A percentile compares a stretch with the other conserved stretches of the same genome.
phyloP scores from a whole-genome alignment of 2,113 vertebrate genomes.

The Phalacrocorax brasilianus region DNA sequence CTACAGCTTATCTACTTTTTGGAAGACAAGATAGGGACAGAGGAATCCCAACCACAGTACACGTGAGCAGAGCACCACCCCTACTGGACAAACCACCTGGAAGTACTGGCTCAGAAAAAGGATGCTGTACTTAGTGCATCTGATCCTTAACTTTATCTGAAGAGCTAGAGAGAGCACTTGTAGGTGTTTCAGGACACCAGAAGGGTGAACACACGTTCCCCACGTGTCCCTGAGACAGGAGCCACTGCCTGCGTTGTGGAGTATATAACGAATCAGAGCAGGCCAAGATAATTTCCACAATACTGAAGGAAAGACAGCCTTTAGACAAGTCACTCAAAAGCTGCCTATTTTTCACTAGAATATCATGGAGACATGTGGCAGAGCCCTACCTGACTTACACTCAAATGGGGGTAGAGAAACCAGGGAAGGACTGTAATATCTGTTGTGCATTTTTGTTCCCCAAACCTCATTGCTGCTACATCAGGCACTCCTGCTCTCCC shows the following conservation, averaged over 20 bases:
- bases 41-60: neutral
- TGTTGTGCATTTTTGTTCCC: neutral
- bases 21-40: neutral
- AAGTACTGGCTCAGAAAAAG: neutral
- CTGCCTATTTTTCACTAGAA: neutral
- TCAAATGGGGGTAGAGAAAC: neutral
- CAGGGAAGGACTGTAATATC: neutral
- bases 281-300: neutral
- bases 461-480: accelerated
- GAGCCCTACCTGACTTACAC: neutral
- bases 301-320: neutral
- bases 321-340: neutral
- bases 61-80: neutral
- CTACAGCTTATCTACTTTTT: neutral
- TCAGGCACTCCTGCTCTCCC: neutral
- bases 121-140: neutral
- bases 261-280: neutral
- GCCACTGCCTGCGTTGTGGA: neutral
- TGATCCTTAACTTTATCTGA: neutral
- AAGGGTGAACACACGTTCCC: neutral
- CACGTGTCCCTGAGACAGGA: accelerated
- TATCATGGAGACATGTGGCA: neutral
- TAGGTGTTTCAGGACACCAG: neutral
- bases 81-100: neutral
- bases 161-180: neutral